Evolutionary conservation across 2,888 invertebrate genomes (phyloP).

Genomic region (Melinopterus prodromus): DNA sequence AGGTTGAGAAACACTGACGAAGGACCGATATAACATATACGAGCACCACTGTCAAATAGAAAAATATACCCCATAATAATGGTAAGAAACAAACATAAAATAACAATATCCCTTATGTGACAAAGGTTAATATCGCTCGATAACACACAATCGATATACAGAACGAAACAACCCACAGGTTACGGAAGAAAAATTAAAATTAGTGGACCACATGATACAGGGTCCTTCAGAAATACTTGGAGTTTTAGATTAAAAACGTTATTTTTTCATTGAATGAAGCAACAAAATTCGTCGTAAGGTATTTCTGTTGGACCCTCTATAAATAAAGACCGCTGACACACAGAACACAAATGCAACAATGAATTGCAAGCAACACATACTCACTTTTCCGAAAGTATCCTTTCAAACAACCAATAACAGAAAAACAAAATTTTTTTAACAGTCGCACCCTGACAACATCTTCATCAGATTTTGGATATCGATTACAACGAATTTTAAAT

Average conservation of each 20-base stretch:
- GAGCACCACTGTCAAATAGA: not conserved
- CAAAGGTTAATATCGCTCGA: not conserved
- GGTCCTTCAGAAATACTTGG: constrained; percentile 18
- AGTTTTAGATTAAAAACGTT: constrained; percentile 35
- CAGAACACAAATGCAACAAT: constrained; percentile 45
- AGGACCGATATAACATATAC: not conserved
- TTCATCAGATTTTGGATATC: not conserved
- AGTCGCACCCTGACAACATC: not conserved
- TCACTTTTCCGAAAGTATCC: constrained; percentile 68
- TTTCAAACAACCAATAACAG: constrained; percentile 53
- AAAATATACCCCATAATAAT: not conserved
- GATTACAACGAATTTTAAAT: not conserved
- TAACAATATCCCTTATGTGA: not conserved
- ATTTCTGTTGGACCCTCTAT: constrained; percentile 28
- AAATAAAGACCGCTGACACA: not conserved
- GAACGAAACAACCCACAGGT: not conserved
- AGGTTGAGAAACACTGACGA: not conserved
- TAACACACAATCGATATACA: not conserved
- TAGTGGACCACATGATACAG: not conserved
- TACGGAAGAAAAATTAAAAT: not conserved
- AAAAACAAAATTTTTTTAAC: constrained; percentile 36
- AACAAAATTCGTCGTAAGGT: too few relatives aligned
- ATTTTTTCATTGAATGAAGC: too few relatives aligned
- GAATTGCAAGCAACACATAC: constrained; percentile 53
- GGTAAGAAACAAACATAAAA: not conserved